A percentile compares a stretch with the other conserved stretches of the same genome.
phyloP scores from a whole-genome alignment of 1,140 invertebrate species.

The Nasonia giraulti region DNA sequence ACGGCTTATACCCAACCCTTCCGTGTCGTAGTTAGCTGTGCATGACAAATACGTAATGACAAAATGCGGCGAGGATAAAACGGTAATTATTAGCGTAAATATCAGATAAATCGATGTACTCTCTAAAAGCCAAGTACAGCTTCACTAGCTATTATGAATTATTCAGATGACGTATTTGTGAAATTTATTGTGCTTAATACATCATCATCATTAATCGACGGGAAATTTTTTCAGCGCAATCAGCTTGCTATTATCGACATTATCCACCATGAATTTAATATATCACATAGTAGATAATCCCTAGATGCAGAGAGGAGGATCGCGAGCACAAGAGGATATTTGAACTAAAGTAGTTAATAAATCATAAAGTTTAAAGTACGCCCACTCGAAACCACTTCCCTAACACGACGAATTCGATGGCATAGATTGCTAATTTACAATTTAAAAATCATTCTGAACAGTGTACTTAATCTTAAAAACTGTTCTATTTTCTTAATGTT shows the following conservation, averaged over 20 bases:
- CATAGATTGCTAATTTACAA: too few relatives aligned
- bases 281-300: not conserved
- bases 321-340: not conserved
- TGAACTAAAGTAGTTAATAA: not conserved
- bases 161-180: not conserved
- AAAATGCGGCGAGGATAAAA: too few relatives aligned
- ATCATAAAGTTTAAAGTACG: not conserved
- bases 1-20: not conserved
- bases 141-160: not conserved
- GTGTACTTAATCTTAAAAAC: too few relatives aligned
- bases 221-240: too few relatives aligned
- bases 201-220: too few relatives aligned
- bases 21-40: not conserved
- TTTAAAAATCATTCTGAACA: too few relatives aligned
- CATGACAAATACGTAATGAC: not conserved
- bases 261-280: not conserved
- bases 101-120: not conserved
- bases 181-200: not conserved
- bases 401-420: too few relatives aligned
- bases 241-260: not conserved
- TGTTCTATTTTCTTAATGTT: too few relatives aligned
- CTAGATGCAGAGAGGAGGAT: too few relatives aligned
- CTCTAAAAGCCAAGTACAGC: not conserved
- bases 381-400: not conserved
- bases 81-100: too few relatives aligned